Evolutionary conservation across 1,140 invertebrate species (phyloP).

Genomic region (Ceratitis capitata): DNA sequence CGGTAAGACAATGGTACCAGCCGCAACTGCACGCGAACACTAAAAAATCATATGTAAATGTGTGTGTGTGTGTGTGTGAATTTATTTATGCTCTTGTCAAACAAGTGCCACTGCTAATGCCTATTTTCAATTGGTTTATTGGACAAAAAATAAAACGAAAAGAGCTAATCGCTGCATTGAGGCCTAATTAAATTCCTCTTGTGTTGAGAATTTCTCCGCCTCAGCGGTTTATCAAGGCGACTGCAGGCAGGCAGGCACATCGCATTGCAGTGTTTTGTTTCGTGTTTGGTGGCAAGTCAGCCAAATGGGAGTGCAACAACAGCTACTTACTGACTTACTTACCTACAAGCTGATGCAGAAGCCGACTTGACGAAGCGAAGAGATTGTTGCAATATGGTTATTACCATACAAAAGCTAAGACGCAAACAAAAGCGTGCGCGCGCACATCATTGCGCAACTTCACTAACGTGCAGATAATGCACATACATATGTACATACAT

Average conservation of each 20-base stretch:
- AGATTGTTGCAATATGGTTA: not conserved
- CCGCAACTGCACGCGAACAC: not conserved
- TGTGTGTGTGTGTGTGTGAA: too few species aligned
- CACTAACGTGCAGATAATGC: not conserved
- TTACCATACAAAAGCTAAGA: conserved; percentile 1
- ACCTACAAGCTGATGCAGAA: not conserved
- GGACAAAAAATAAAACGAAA: not conserved
- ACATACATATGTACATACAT: too few species aligned
- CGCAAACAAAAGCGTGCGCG: not conserved
- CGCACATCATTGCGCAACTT: not conserved
- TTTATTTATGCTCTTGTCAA: not conserved
- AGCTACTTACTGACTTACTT: not conserved
- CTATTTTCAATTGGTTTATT: not conserved
- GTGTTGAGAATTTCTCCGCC: not conserved
- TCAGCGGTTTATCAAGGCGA: not conserved
- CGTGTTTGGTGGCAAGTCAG: not conserved
- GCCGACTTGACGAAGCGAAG: not conserved
- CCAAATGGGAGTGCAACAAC: not conserved
- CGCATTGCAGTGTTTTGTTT: not conserved
- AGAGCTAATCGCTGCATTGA: not conserved
- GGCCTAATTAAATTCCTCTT: conserved; percentile 1
- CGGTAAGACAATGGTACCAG: not conserved
- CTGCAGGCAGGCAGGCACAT: not conserved
- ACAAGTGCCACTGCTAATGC: not conserved
- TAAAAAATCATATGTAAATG: not conserved